Evolutionary conservation across 2,888 invertebrate species (phyloP).

Genomic region (Adelphocoris suturalis): DNA sequence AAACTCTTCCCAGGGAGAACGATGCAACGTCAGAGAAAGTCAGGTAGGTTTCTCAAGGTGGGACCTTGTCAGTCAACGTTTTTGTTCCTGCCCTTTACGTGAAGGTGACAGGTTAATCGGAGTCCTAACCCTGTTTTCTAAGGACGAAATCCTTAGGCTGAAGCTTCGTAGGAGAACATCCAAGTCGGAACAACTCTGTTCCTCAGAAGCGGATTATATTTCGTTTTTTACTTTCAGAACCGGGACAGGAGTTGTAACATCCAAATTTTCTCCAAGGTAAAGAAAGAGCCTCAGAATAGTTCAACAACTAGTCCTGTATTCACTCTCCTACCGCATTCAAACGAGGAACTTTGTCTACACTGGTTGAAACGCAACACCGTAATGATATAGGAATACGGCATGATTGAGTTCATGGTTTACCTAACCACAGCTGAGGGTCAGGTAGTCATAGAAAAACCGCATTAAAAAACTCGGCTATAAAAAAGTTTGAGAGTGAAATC

Average conservation of each 20-base stretch:
- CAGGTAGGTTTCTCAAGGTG: not conserved
- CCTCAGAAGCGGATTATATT: constrained; percentile 7
- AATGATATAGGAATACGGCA: not conserved
- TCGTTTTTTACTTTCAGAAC: not conserved
- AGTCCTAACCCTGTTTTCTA: not conserved
- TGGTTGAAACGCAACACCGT: not conserved
- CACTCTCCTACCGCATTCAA: not conserved
- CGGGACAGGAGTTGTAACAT: not conserved
- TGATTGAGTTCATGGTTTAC: not conserved
- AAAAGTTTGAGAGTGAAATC: not conserved
- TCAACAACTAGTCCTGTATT: not conserved
- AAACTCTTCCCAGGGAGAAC: not conserved
- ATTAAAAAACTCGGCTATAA: not conserved
- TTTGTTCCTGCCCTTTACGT: constrained; percentile 11
- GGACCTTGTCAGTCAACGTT: constrained; percentile 6
- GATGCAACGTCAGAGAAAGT: not conserved
- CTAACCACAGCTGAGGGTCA: not conserved
- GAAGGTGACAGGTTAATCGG: constrained; percentile 20
- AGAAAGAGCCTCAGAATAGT: not conserved
- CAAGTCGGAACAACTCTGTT: not conserved
- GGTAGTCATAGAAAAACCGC: not conserved
- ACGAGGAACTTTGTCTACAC: not conserved
- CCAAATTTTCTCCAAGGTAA: not conserved
- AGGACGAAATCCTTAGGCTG: not conserved
- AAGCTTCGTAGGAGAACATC: not conserved